Percentiles rank a stretch among this genome's conserved stretches.
phyloP scores from a whole-genome alignment of 2,888 invertebrate genomes.

The Eupelmus urozonus region DNA sequence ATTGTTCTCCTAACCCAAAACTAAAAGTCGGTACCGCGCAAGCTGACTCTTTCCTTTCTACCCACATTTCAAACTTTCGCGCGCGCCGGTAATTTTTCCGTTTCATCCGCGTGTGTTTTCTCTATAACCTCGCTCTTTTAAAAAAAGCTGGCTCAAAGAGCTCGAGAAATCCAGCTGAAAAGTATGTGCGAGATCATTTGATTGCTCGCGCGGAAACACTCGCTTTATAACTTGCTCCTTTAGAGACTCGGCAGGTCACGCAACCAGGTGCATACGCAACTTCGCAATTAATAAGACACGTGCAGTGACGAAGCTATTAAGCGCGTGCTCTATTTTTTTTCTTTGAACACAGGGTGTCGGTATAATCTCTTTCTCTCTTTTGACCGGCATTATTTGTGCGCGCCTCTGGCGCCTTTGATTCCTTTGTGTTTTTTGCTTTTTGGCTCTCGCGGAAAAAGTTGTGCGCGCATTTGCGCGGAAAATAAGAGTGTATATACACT shows the following conservation, averaged over 20 bases:
- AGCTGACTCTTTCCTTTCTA: no score
- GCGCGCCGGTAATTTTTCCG: constrained; percentile 29
- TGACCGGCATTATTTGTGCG: background rate
- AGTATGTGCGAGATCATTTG: constrained; percentile 31
- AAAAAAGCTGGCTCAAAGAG: constrained; percentile 21
- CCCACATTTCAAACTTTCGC: no score
- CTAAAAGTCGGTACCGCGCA: no score
- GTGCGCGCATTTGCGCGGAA: no score
- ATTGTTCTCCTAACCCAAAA: no score
- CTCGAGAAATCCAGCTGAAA: background rate
- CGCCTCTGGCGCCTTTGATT: constrained; percentile 2
- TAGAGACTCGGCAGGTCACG: constrained; percentile 6
- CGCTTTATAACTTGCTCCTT: constrained; percentile 60
- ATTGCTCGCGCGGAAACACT: constrained; percentile 61
- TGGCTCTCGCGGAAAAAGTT: no score
- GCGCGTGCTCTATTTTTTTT: constrained; percentile 2
- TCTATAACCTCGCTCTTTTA: no score
- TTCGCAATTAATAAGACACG: constrained; percentile 65
- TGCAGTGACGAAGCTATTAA: constrained; percentile 44
- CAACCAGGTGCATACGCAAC: background rate
- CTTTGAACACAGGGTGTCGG: no score
- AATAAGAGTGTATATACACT: no score
- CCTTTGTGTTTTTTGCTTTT: background rate
- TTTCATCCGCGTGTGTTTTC: background rate
- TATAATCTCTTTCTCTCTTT: constrained; percentile 8